Base-by-base conservation (phyloP, 2,797 vertebrate genomes). In the Xenentodon cancila region DNA sequence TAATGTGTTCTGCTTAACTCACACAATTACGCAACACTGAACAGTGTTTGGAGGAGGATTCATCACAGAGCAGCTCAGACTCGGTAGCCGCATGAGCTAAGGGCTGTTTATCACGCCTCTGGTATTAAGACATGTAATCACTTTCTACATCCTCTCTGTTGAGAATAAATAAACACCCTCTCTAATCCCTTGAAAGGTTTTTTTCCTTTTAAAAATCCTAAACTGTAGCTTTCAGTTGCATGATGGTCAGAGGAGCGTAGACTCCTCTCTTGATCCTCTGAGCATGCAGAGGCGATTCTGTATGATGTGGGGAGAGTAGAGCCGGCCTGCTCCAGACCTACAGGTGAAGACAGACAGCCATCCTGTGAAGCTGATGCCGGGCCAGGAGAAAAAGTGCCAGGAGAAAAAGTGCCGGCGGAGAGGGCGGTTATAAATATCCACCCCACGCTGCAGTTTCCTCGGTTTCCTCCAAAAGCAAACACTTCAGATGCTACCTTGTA, bases 391-490 rank as follows among this genome's bases (percentile, higher is more conserved):
- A 45, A 19, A 19, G 68, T 47, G 60, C 54, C 47, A 60, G 44
- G 68, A 76, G 59, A 68, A 71, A 45, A 19, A 19, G 68, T 47
- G 60, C 54, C 47, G 42, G 53, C 44, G 45, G 56, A 58, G 77
- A 53, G 54, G 62, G 53, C 27, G 59, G 73, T 63, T 81, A 80
- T 74, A 86, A 90, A 90, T 85, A 86, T 80, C 80, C 65, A 69
- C 71, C 81, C 77, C 71, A 68, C 58, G 56, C 64, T 37, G 74
- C 52, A 81, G 77, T 84, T 90, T 90, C 69, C 76, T 79, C 58
- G 42, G 75, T 73, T 89, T 89, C 81, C 80, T 87, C 69, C 73
- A 64, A 88, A 86, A 82, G 65, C 82, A 92, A 90, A 90, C 86
- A 88, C 77, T 82, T 88, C 12, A 69, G 22, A 71, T 78, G 73